Conservation (phyloP, 2,888 invertebrate genomes). For the Scaptodrosophila latifasciaeformis region DNA sequence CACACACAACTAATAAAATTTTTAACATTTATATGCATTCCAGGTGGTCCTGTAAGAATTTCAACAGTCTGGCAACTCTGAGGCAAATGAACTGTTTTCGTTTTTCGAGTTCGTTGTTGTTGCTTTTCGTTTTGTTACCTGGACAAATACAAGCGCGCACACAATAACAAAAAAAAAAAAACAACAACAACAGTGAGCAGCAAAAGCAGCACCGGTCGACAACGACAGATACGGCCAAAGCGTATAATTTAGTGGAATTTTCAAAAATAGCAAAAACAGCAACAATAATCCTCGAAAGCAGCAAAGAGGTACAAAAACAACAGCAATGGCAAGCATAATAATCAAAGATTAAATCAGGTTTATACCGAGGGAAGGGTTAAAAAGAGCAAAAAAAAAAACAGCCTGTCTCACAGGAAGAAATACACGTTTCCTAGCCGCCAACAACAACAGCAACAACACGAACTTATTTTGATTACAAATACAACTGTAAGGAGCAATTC, state of each 20-base stretch:
- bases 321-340: conserved; percentile 48
- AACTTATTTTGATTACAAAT: conserved; percentile 60
- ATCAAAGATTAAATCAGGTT: conserved; percentile 68
- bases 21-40: conserved; percentile 40
- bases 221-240: conserved; percentile 26
- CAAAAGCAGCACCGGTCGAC: conserved; percentile 12
- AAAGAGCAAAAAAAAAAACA: conserved; percentile 51
- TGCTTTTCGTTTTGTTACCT: too few species aligned
- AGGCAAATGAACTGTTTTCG: conserved; percentile 64
- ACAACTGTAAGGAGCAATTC: conserved; percentile 49
- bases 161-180: not conserved
- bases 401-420: conserved; percentile 64
- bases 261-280: conserved; percentile 61
- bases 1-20: conserved; percentile 32
- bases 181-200: conserved; percentile 7
- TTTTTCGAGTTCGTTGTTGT: too few species aligned
- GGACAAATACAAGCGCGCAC: conserved; percentile 38
- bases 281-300: conserved; percentile 51
- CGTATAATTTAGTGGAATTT: conserved; percentile 65
- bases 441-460: conserved; percentile 42
- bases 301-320: conserved; percentile 22
- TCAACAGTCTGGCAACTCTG: conserved; percentile 52
- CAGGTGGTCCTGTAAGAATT: conserved; percentile 49
- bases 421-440: conserved; percentile 60
- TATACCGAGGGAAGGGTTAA: conserved; percentile 67